Percentiles rank a stretch among this genome's conserved stretches.
phyloP scores from a whole-genome alignment of 1,140 invertebrate genomes.

The Drosophila pectinifera region DNA sequence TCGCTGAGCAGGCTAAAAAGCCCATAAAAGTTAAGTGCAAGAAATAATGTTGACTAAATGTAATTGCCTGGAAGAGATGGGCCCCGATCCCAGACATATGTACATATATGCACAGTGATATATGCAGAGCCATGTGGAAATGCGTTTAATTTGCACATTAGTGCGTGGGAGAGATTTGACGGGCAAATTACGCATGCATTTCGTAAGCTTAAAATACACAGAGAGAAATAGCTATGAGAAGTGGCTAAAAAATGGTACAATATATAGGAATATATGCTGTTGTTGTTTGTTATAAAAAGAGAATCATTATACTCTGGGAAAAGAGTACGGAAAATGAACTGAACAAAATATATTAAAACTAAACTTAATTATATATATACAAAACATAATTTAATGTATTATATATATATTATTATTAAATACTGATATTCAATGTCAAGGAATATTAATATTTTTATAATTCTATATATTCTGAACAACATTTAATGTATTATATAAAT shows the following conservation, averaged over 20 bases:
- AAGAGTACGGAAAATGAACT: too few species aligned
- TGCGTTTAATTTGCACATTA: slow-evolving; percentile 72
- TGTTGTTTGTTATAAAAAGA: background rate
- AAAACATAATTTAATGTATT: background rate
- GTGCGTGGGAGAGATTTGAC: slow-evolving; percentile 48
- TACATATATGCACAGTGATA: slow-evolving; percentile 23
- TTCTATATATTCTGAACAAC: too few species aligned
- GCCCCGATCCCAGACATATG: background rate
- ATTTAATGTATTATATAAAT: background rate
- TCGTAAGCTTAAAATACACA: slow-evolving; percentile 23
- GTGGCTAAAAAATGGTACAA: background rate
- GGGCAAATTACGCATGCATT: slow-evolving; percentile 28
- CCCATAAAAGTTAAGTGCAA: slow-evolving; percentile 58
- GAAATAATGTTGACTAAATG: slow-evolving; percentile 66
- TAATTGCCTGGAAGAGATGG: slow-evolving; percentile 63
- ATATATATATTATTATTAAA: too few species aligned
- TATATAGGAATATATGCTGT: background rate
- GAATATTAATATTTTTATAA: too few species aligned
- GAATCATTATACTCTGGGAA: too few species aligned
- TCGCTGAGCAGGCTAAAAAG: slow-evolving; percentile 45
- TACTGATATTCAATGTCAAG: too few species aligned
- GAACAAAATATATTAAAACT: background rate
- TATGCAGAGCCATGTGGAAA: slow-evolving; percentile 44
- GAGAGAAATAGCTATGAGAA: background rate
- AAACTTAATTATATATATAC: too few species aligned